Base-by-base conservation (phyloP, 2,888 invertebrate genomes). In the Odontocerum albicorne region DNA sequence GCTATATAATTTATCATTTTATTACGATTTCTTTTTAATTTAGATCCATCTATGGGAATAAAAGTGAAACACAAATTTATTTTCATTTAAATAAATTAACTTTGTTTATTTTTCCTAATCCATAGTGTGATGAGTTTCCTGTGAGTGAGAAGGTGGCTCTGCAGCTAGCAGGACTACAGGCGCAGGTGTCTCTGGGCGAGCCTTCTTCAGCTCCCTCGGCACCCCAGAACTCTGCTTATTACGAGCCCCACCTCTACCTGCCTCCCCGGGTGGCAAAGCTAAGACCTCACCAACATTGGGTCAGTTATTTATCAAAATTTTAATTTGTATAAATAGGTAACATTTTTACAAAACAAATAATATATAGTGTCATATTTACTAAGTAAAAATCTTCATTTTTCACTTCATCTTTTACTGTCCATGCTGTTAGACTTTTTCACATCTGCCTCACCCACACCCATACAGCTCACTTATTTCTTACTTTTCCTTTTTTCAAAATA, bases 101-200 rank as follows among this genome's bases (percentile, higher is more conserved):
- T 27, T 15, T 32, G 36, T 32, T 38, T 54, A 60, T 39, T 16
- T 21, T 22, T 8, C 42, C 50, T 43, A n/a, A n/a, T n/a, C n/a
- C n/a, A n/a, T n/a, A 93, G 90, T 84, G 90, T 75, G 96, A 96
- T 72, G 94, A 96, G 72, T 96, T 93, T 70, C 94, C 94, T 0
- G 93, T 96, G 4, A 93, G 92, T 27, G 94, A 95, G 74, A 92
- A 95, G 72, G 94, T 96, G 49, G 94, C 95, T 0, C 80, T 96
- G 2, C 96, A 96, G 70, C 74, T 96, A 64, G 96, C 96, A 0
- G 96, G 96, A 15, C 78, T 96, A 10, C 96, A 96, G 71, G 93
- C 94, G 8, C 96, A 96, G 73, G 96, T 96, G 38, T 86, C 93
- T n/a, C 79, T 95, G 45, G 95, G 95, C 8, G 92, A 94, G 75